Evolutionary conservation across 2,113 vertebrate species (phyloP), one percentile per base, ranked within the genome.

Genomic region (Echinops telfairi): DNA sequence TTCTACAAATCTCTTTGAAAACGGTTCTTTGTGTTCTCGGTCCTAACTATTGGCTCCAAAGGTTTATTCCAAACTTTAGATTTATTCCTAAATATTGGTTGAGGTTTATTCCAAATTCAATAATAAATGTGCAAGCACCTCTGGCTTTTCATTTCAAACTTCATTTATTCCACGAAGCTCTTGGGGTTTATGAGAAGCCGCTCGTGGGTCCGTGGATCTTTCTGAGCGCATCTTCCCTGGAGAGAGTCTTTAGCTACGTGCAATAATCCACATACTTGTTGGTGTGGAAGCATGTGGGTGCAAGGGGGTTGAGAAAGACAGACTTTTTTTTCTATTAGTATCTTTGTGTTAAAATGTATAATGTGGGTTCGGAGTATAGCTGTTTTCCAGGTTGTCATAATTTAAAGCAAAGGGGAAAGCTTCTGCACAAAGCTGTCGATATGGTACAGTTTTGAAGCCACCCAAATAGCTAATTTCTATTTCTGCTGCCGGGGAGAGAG

Each of bases 351-450:
- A 71, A 83, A 89, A 91, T 82, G 19, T 40, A n/a, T 20, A 62
- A 9, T 43, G 17, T 82, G n/a, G 8, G 23, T 92, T 96, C 31
- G 27, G 43, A 92, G 81, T 40, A 90, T 31, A 92, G 83, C 38
- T 91, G 58, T 77, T 93, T 90, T 79, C 89, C 75, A 78, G 0
- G 36, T 31, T 20, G 77, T 58, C 57, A 75, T 62, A 91, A 73
- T 87, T 96, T 88, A 93, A 88, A 22, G 33, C 40, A 2, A 53
- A 94, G 62, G 66, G 57, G 11, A 90, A 81, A 43, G 15, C 4
- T 70, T 75, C n/a, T 90, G 29, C 66, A 70, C 57, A 73, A 87
- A 77, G 29, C 83, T 88, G 38, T 27, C 88, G 71, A 16, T 83
- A 25, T 79, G 88, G 71, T 70, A 58, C 62, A 71, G 58, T 71